Conservation (phyloP, 1,140 invertebrate genomes). For the Drosophila simulans region DNA sequence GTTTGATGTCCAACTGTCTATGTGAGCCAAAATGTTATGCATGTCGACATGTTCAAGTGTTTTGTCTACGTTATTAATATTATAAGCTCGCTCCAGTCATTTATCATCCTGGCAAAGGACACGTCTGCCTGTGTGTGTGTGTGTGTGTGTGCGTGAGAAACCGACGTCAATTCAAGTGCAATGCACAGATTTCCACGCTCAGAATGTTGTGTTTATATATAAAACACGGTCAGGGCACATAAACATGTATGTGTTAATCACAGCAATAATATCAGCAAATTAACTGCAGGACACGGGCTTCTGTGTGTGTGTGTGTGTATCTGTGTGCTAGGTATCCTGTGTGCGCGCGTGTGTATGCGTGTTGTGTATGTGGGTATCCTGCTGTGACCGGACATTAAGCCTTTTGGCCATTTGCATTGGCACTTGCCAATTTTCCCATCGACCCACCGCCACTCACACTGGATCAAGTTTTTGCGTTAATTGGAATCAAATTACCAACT, state of each 20-base stretch:
- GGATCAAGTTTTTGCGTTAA: constrained; percentile 31
- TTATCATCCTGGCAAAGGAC: constrained; percentile 71
- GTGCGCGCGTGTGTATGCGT: constrained; percentile 4
- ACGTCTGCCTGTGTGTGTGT: constrained; percentile 20
- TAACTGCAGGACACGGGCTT: constrained; percentile 63
- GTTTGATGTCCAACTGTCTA: constrained; percentile 25
- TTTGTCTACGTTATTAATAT: constrained; percentile 83
- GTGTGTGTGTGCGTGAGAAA: constrained; percentile 25
- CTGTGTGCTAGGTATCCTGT: background rate
- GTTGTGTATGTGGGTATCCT: constrained; percentile 25
- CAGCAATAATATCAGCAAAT: constrained; percentile 82
- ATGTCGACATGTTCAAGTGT: constrained; percentile 80
- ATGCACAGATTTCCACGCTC: constrained; percentile 52
- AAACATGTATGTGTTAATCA: constrained; percentile 82
- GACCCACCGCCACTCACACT: background rate
- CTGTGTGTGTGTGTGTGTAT: constrained; percentile 7
- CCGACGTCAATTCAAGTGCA: constrained; percentile 55
- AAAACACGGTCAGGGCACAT: constrained; percentile 69
- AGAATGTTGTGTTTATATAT: constrained; percentile 56
- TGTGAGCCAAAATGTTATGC: constrained; percentile 69
- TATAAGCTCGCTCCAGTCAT: constrained; percentile 75
- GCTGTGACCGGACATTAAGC: constrained; percentile 45
- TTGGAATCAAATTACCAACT: constrained; percentile 51
- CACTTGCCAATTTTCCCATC: constrained; percentile 62
- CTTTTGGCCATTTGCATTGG: constrained; percentile 53